phyloP scores from a whole-genome alignment of 2,113 vertebrate species.

The Hippopotamus amphibius region DNA sequence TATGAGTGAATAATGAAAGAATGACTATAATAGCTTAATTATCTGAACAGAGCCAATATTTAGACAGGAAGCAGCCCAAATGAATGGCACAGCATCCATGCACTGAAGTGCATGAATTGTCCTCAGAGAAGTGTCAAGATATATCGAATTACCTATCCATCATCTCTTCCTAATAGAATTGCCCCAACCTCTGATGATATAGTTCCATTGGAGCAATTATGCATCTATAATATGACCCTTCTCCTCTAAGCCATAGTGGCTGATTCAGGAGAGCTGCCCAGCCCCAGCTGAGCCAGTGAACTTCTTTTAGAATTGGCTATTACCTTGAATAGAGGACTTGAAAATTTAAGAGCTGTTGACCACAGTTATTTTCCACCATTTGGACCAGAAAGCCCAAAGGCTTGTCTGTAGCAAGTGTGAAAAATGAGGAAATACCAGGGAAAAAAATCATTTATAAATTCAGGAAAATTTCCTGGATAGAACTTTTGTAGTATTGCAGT shows the following conservation, averaged over 20 bases:
- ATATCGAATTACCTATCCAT: neutral
- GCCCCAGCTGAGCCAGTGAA: neutral
- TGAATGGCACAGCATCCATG: neutral
- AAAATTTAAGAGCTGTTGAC: neutral
- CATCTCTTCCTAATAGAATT: neutral
- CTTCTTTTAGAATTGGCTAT: neutral
- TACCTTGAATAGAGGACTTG: neutral
- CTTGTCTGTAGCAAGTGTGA: neutral
- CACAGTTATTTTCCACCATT: neutral
- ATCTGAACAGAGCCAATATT: neutral
- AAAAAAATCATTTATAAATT: neutral
- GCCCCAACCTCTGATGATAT: neutral
- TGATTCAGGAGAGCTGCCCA: neutral
- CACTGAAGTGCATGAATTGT: neutral
- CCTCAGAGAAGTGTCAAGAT: neutral
- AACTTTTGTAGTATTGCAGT: neutral
- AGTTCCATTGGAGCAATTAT: neutral
- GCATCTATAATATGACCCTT: neutral
- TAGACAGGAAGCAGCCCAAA: neutral
- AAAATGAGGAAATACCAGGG: neutral
- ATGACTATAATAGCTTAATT: neutral
- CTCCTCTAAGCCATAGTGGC: neutral
- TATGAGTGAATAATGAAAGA: neutral
- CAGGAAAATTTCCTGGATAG: neutral
- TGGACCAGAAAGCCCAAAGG: neutral